Percentiles rank a stretch among this genome's conserved stretches.
Conservation (phyloP, 2,113 vertebrate species). For the Otis tarda region DNA sequence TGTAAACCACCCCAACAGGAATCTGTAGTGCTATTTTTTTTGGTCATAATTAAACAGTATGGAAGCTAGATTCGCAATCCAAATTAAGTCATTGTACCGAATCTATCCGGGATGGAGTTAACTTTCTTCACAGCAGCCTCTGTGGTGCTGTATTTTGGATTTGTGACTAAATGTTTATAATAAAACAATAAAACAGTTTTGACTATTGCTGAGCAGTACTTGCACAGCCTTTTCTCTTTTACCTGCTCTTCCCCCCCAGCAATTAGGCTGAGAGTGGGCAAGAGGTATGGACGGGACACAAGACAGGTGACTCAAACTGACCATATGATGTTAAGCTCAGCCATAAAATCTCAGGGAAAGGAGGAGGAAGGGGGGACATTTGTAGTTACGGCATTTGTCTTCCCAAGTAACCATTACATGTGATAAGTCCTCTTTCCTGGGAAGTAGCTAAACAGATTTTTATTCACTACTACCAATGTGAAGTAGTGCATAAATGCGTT, state of each 20-base stretch:
- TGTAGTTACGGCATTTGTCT: background rate
- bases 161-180: background rate
- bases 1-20: background rate
- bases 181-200: background rate
- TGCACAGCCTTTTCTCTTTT: background rate
- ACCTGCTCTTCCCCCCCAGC: fast-evolving
- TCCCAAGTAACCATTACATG: background rate
- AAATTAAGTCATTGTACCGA: background rate
- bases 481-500: background rate
- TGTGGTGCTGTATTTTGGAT: background rate
- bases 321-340: fast-evolving
- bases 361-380: background rate
- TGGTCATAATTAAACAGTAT: background rate
- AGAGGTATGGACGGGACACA: background rate
- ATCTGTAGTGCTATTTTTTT: background rate
- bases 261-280: background rate
- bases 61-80: background rate
- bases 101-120: background rate
- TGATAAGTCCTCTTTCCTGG: background rate
- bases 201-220: background rate
- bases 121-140: background rate
- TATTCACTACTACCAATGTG: background rate
- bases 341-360: background rate
- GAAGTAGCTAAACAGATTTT: background rate
- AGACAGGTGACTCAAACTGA: background rate